Conservation (phyloP, 1,140 invertebrate species). For the Leguminivora glycinivorella region DNA sequence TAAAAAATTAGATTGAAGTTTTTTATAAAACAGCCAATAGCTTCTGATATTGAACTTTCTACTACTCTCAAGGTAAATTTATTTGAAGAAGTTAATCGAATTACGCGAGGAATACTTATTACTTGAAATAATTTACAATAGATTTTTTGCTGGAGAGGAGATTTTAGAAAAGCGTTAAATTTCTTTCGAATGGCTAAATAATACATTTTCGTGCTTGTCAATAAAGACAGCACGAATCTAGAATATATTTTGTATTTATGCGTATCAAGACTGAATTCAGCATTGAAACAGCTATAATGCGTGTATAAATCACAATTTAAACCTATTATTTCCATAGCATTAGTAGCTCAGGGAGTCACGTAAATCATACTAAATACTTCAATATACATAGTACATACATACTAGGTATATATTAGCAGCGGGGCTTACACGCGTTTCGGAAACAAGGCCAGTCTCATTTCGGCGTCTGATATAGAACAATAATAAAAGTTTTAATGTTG, state of each 20-base stretch:
- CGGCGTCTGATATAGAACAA: not conserved
- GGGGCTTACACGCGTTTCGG: not conserved
- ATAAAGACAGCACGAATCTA: not conserved
- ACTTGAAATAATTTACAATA: conserved; percentile 1
- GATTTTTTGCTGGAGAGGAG: not conserved
- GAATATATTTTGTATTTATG: too few relatives aligned
- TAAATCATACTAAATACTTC: conserved; percentile 10
- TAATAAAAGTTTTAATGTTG: not conserved
- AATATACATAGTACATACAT: too few relatives aligned
- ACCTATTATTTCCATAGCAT: not conserved
- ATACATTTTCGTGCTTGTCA: not conserved
- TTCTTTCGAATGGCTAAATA: not conserved
- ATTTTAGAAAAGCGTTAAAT: not conserved
- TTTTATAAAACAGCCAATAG: not conserved
- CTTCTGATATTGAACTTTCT: not conserved
- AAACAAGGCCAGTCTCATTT: not conserved
- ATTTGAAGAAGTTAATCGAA: conserved; percentile 4
- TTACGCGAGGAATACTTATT: not conserved
- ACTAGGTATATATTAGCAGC: not conserved
- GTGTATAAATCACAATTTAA: not conserved
- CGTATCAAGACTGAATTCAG: too few relatives aligned
- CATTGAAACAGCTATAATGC: not conserved
- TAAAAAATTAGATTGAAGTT: not conserved
- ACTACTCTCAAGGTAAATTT: not conserved
- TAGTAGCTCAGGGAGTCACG: not conserved